These are phyloP conservation scores for Leuciscus idus DNA, from an alignment of 2,113 vertebrate genomes.

Conservation along the genomic window DNA sequence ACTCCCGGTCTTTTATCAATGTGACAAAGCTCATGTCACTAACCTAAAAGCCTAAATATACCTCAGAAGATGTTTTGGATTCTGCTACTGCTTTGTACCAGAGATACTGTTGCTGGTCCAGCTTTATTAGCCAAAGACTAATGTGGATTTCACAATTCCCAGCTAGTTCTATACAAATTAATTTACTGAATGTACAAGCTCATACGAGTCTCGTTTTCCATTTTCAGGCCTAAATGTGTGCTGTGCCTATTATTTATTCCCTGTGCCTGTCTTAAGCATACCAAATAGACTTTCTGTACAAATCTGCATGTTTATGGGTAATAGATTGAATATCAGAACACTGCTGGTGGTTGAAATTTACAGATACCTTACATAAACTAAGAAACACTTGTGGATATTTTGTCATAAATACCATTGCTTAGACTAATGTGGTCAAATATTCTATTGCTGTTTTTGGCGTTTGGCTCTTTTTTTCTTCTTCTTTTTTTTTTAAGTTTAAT, in stretches of 20 bases:
- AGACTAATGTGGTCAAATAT: not conserved
- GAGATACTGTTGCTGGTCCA: not conserved
- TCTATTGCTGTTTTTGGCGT: not conserved
- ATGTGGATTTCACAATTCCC: not conserved
- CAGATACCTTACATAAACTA: not conserved
- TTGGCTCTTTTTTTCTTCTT: not conserved
- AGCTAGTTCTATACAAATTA: not conserved
- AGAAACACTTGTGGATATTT: not conserved
- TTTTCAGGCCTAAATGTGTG: not conserved
- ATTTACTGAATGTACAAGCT: not conserved
- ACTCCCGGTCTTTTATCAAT: not conserved
- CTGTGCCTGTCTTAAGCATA: not conserved
- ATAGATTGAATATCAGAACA: not conserved
- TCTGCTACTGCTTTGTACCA: not conserved
- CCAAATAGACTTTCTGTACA: not conserved
- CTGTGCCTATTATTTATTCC: conserved; percentile 4
- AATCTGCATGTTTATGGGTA: not conserved
- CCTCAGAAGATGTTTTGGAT: not conserved
- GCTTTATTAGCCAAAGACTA: conserved; percentile 2
- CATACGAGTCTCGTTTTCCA: not conserved
- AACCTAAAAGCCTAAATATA: conserved; percentile 12
- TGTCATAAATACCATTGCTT: not conserved
- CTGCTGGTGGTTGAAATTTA: not conserved
- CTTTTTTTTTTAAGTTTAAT: not conserved
- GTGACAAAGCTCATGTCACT: not conserved